These are phyloP conservation scores for Tanypteryx hageni DNA, from an alignment of 2,888 invertebrate species.

Conservation along the genomic window DNA sequence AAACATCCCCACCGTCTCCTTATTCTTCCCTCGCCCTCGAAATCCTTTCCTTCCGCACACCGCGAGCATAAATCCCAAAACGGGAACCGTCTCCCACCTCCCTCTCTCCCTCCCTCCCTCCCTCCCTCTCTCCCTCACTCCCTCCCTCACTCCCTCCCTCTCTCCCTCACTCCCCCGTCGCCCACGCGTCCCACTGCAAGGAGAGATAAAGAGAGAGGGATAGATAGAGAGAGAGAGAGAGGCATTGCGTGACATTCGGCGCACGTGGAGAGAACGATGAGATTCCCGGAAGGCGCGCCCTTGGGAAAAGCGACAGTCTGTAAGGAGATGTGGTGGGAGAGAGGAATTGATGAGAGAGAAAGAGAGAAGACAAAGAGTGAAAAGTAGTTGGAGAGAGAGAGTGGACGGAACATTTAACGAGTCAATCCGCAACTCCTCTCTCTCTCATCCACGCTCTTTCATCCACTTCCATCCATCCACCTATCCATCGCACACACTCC, in stretches of 20 bases:
- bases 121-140: not conserved
- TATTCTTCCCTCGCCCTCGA: not conserved
- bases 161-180: not conserved
- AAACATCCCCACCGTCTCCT: not conserved
- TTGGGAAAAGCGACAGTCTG: slow-evolving; percentile 16
- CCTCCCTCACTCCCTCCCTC: not conserved
- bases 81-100: not conserved
- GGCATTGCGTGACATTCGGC: slow-evolving; percentile 38
- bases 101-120: too few relatives aligned
- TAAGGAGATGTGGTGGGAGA: not conserved
- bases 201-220: not conserved
- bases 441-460: not conserved
- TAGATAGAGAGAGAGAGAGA: not conserved
- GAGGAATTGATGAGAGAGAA: not conserved
- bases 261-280: slow-evolving; percentile 14
- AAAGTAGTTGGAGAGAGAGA: too few relatives aligned
- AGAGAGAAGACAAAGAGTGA: not conserved
- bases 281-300: slow-evolving; percentile 49
- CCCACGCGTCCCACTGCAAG: not conserved
- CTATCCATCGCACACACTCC: not conserved
- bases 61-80: slow-evolving; percentile 10
- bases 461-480: not conserved
- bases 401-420: slow-evolving; percentile 37
- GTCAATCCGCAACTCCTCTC: slow-evolving; percentile 27
- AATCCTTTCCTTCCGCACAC: not conserved